Evolutionary conservation across 2,797 vertebrate species (phyloP).

Genomic region (Gallinago solitaria): DNA sequence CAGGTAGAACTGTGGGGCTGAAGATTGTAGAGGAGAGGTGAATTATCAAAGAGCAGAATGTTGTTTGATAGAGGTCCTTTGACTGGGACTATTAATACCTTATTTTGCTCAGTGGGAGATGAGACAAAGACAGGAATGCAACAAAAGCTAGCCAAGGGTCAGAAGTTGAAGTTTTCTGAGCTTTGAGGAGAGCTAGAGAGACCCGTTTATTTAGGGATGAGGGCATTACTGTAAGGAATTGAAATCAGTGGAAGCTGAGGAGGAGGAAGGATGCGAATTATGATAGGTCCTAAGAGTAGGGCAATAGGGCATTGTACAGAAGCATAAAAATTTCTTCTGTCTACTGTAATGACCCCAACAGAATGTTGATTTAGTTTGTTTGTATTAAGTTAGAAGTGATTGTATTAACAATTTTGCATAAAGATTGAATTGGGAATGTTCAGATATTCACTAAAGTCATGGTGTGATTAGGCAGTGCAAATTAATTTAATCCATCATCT

Average conservation of each 20-base stretch:
- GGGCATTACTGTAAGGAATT: neutral
- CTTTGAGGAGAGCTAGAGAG: neutral
- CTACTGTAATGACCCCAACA: neutral
- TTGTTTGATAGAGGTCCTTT: neutral
- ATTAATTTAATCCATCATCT: neutral
- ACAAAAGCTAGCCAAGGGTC: neutral
- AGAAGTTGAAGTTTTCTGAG: neutral
- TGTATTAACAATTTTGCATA: neutral
- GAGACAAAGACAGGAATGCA: neutral
- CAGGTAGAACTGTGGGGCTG: neutral
- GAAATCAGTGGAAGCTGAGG: neutral
- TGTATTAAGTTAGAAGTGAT: neutral
- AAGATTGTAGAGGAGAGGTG: neutral
- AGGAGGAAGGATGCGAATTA: neutral
- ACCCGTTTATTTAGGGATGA: neutral
- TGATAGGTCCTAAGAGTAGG: neutral
- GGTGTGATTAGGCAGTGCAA: neutral
- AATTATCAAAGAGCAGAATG: neutral
- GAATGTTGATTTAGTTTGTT: neutral
- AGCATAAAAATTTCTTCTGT: neutral
- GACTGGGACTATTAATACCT: neutral
- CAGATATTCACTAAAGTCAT: neutral
- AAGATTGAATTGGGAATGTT: neutral
- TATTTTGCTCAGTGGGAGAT: neutral
- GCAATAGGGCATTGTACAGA: neutral